These are phyloP conservation scores for Pseudobourletiella spinata DNA, from an alignment of 1,140 invertebrate species.

Conservation along the genomic window DNA sequence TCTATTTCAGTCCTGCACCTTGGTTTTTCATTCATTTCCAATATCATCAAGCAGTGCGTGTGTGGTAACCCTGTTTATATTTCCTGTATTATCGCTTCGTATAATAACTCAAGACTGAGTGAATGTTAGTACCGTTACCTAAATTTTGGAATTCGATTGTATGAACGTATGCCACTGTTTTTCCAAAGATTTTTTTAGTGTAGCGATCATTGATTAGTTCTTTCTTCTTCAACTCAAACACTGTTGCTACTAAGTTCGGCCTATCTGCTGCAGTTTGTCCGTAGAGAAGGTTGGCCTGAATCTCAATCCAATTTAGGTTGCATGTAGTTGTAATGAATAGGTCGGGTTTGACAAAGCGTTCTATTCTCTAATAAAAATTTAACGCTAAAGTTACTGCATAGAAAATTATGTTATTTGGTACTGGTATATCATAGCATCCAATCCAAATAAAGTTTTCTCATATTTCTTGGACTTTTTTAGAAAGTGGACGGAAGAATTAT, in stretches of 20 bases:
- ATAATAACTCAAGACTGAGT: no score
- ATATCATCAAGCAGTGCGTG: conserved; percentile 35
- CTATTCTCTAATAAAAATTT: no score
- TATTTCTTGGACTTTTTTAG: conserved; percentile 37
- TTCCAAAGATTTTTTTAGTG: conserved; percentile 34
- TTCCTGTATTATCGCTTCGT: no score
- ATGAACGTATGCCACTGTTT: conserved; percentile 25
- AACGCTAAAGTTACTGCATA: no score
- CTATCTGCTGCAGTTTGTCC: conserved; percentile 39
- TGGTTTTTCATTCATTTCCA: conserved; percentile 27
- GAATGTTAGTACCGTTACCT: no score
- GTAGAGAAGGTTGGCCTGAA: conserved; percentile 32
- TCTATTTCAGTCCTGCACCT: conserved; percentile 33
- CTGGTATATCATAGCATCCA: conserved; percentile 40
- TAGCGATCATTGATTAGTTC: conserved; percentile 36
- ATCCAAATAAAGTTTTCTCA: conserved; percentile 41
- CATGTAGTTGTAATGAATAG: conserved; percentile 45
- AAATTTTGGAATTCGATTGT: conserved; percentile 45
- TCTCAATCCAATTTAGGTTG: conserved; percentile 43
- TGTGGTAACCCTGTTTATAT: conserved; percentile 44
- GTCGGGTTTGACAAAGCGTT: conserved; percentile 42
- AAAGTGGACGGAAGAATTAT: conserved; percentile 27
- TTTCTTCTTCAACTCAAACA: conserved; percentile 44
- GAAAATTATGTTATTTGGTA: no score
- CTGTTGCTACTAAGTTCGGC: conserved; percentile 43